These are phyloP conservation scores for Drosophila murphyi DNA, from an alignment of 1,140 invertebrate genomes.

Conservation along the genomic window DNA sequence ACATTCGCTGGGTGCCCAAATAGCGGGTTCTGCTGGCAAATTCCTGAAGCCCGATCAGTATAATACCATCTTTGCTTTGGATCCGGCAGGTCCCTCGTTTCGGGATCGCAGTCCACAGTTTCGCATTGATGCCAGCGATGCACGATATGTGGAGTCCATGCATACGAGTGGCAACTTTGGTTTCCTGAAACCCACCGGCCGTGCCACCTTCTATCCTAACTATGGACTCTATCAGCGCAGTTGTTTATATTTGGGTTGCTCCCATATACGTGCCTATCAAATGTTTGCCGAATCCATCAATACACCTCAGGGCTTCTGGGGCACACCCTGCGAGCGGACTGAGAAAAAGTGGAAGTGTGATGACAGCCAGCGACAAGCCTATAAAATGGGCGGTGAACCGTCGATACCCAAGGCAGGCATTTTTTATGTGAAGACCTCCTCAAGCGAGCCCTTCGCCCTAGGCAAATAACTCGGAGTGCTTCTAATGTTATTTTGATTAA, in stretches of 20 bases:
- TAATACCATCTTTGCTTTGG: conserved; percentile 88
- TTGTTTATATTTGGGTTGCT: conserved; percentile 85
- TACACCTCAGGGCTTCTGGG: conserved; percentile 72
- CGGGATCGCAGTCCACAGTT: conserved; percentile 85
- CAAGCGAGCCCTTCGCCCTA: conserved; percentile 84
- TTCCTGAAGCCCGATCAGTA: conserved; percentile 85
- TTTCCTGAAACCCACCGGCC: conserved; percentile 86
- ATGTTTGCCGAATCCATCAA: conserved; percentile 86
- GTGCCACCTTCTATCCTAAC: conserved; percentile 90
- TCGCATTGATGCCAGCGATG: conserved; percentile 88
- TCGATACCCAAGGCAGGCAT: conserved; percentile 80
- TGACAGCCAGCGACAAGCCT: conserved; percentile 78
- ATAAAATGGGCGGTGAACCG: conserved; percentile 85
- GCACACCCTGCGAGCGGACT: conserved; percentile 61
- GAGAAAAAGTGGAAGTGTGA: conserved; percentile 69
- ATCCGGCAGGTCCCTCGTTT: conserved; percentile 90
- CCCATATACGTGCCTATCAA: conserved; percentile 86
- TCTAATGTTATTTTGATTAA: neutral
- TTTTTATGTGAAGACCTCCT: conserved; percentile 85
- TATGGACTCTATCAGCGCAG: conserved; percentile 85
- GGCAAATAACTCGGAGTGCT: conserved; percentile 34
- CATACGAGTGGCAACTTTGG: conserved; percentile 88
- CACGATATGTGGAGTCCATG: conserved; percentile 90
- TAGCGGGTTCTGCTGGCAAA: conserved; percentile 90
- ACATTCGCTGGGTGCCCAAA: conserved; percentile 93